Evolutionary conservation across 1,140 invertebrate species (phyloP), one percentile per base, ranked within the genome.

Genomic region (Aricia agestis): DNA sequence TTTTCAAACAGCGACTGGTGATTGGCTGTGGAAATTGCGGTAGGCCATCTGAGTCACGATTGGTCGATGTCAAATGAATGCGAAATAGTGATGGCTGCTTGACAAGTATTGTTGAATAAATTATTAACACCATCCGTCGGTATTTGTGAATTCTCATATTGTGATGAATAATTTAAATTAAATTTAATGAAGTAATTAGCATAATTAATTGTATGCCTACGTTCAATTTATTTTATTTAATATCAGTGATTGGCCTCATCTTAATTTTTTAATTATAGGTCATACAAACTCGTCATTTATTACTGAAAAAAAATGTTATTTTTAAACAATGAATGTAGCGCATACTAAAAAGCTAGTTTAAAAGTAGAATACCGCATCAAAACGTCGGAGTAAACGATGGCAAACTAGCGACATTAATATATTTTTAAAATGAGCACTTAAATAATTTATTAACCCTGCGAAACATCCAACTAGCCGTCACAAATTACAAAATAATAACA

Each of bases 81-180:
- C 87, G 79, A 89, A 90, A 85, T 87, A 84, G 83, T 84, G 78
- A 88, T 89, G 85, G 85, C 82, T 84, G 80, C 77, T 80, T 69
- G 82, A 81, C 78, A 84, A 66, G 78, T 84, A 85, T 87, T 86
- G 81, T 87, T 80, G 85, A 83, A 88, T 88, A 87, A 85, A 90
- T 90, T 90, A 87, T 73, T 74, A 68, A 67, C 19, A 73, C 32
- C 69, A 45, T 69, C 58, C 58, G 67, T 59, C 57, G 52, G 68
- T 52, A 36, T 66, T 41, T 71, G 67, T 76, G 74, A 73, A 72
- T 72, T 63, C 13, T 76, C 71, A 70, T 68, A 77, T 75, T 74
- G 31, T 76, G 72, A 78, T 72, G 74, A 66, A 32, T 66, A 36
- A 36, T n/a, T n/a, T 11, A 66, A 4, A 10, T 41, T 2, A 32